phyloP scores from a whole-genome alignment of 2,888 invertebrate species.

The Ectropis crepuscularia region DNA sequence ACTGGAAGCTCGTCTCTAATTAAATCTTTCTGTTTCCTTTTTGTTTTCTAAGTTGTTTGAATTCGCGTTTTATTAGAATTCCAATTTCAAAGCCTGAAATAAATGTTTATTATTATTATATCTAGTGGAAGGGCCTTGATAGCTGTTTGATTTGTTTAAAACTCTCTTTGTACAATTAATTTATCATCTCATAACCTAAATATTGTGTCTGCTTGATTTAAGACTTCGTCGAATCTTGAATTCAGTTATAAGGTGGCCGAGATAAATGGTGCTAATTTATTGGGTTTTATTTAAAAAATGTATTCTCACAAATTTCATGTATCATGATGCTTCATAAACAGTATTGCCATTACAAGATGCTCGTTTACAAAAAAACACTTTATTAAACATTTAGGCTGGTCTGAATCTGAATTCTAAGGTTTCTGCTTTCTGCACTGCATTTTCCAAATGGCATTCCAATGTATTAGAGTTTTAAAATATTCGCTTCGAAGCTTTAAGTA shows the following conservation, averaged over 20 bases:
- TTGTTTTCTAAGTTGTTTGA: conserved; percentile 54
- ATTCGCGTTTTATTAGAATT: conserved; percentile 58
- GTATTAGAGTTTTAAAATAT: conserved; percentile 6
- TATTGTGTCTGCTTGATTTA: no score
- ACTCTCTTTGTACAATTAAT: not conserved
- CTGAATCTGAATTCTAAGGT: no score
- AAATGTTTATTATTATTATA: conserved; percentile 47
- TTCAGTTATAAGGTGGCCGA: no score
- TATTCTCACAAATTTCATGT: no score
- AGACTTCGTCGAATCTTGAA: no score
- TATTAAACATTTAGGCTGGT: no score
- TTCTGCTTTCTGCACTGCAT: no score
- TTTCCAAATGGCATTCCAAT: not conserved
- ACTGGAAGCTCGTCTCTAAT: conserved; percentile 52
- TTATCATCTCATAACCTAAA: not conserved
- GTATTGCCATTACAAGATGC: no score
- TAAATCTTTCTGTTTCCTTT: conserved; percentile 53
- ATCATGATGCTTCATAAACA: no score
- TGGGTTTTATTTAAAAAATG: no score
- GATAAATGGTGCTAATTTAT: no score
- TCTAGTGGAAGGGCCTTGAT: not conserved
- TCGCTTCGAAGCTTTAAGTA: conserved; percentile 1
- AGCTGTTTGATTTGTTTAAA: not conserved
- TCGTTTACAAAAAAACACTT: no score
- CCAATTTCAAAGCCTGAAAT: conserved; percentile 49